phyloP scores from a whole-genome alignment of 2,888 invertebrate species.

The Carcina quercana region DNA sequence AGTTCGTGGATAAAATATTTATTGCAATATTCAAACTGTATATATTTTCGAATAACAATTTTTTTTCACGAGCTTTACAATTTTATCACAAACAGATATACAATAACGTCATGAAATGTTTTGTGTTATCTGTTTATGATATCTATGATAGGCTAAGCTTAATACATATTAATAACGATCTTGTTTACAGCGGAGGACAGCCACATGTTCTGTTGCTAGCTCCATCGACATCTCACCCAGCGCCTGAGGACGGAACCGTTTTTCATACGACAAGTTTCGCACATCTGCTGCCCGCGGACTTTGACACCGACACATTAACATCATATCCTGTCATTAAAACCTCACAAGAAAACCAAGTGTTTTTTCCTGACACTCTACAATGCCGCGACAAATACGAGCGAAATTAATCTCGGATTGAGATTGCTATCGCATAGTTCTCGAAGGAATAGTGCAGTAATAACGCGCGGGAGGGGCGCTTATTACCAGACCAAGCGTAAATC shows the following conservation, averaged over 20 bases:
- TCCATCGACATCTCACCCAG: no score
- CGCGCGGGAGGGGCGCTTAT: slow-evolving; percentile 39
- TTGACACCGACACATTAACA: slow-evolving; percentile 44
- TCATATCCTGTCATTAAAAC: slow-evolving; percentile 67
- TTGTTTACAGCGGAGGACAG: slow-evolving; percentile 3
- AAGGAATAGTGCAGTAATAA: slow-evolving; percentile 32
- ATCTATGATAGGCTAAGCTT: not conserved
- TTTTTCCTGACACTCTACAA: slow-evolving; percentile 47
- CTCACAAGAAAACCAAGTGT: slow-evolving; percentile 42
- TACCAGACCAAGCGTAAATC: slow-evolving; percentile 52
- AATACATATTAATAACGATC: not conserved
- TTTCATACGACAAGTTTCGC: slow-evolving; percentile 46
- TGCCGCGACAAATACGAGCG: slow-evolving; percentile 50
- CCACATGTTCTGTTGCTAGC: slow-evolving; percentile 45
- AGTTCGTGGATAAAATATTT: no score
- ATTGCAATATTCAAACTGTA: not conserved
- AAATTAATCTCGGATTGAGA: slow-evolving; percentile 55
- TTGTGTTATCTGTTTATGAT: not conserved
- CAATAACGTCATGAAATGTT: no score
- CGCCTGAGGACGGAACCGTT: slow-evolving; percentile 49
- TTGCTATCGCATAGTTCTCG: slow-evolving; percentile 46
- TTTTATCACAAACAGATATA: no score
- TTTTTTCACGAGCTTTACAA: no score
- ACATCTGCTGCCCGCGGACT: slow-evolving; percentile 53
- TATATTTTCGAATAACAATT: no score